Evolutionary conservation across 2,888 invertebrate genomes (phyloP).

Genomic region (Eremobia ochroleuca): DNA sequence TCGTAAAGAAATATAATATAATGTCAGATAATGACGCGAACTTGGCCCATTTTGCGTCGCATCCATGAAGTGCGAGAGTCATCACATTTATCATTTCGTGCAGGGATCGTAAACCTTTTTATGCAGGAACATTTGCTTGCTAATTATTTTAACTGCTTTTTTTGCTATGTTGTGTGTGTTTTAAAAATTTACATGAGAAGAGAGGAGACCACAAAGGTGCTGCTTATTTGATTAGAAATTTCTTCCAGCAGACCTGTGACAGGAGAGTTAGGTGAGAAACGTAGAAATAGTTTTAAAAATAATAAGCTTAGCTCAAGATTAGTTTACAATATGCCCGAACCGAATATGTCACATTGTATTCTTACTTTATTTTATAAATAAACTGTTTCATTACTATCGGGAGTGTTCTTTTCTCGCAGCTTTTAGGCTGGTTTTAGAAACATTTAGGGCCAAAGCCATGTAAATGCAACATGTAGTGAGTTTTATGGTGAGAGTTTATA

Average conservation of each 20-base stretch:
- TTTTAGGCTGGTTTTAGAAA: neutral
- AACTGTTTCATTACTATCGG: neutral
- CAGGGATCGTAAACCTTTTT: constrained; percentile 44
- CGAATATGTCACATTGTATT: too few relatives aligned
- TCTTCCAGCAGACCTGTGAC: neutral
- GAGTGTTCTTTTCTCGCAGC: neutral
- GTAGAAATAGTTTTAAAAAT: neutral
- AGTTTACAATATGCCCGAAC: neutral
- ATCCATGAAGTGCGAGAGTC: constrained; percentile 54
- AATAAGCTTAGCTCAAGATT: neutral
- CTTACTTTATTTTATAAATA: neutral
- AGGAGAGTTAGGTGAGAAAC: neutral
- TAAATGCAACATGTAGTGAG: neutral
- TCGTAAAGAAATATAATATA: constrained; percentile 42
- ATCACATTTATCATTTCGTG: constrained; percentile 52
- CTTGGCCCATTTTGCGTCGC: constrained; percentile 50
- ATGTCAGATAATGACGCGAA: constrained; percentile 53
- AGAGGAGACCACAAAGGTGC: neutral
- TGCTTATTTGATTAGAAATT: neutral
- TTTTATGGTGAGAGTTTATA: neutral
- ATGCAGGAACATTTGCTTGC: neutral
- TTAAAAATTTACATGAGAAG: neutral
- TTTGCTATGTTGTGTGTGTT: neutral
- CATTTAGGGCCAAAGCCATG: neutral
- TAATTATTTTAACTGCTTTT: neutral